A percentile compares a stretch with the other conserved stretches of the same genome.
These are phyloP conservation scores for Cichlasoma orientale DNA, from an alignment of 2,797 vertebrate genomes.

Conservation along the genomic window DNA sequence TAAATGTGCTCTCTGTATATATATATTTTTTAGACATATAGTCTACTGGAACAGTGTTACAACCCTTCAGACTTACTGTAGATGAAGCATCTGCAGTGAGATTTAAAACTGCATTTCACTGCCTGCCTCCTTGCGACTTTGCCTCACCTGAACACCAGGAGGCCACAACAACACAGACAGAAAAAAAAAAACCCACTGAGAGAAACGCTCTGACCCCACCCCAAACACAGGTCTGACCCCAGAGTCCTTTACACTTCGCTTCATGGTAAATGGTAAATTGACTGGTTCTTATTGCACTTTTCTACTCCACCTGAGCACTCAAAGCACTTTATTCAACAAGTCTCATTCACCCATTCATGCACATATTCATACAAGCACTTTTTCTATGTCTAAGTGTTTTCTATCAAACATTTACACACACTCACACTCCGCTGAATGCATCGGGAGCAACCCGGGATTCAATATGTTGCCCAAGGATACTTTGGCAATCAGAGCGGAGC, in stretches of 20 bases:
- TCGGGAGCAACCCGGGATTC: too few species aligned
- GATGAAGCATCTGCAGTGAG: neutral
- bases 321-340: too few species aligned
- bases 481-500: too few species aligned
- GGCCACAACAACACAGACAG: constrained; percentile 25
- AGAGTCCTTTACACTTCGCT: neutral
- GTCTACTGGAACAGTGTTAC: neutral
- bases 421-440: too few species aligned
- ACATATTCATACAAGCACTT: too few species aligned
- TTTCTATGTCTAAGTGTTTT: too few species aligned
- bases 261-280: too few species aligned
- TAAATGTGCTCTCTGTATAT: neutral
- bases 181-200: neutral
- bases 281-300: too few species aligned
- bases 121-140: neutral
- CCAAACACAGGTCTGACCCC: neutral
- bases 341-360: too few species aligned
- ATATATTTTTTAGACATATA: neutral
- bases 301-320: too few species aligned
- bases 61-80: neutral
- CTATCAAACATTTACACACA: too few species aligned
- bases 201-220: neutral
- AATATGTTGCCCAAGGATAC: too few species aligned
- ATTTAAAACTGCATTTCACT: neutral
- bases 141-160: constrained; percentile 61